Evolutionary conservation across 2,113 vertebrate genomes (phyloP).

Genomic region (Zapornia atra): DNA sequence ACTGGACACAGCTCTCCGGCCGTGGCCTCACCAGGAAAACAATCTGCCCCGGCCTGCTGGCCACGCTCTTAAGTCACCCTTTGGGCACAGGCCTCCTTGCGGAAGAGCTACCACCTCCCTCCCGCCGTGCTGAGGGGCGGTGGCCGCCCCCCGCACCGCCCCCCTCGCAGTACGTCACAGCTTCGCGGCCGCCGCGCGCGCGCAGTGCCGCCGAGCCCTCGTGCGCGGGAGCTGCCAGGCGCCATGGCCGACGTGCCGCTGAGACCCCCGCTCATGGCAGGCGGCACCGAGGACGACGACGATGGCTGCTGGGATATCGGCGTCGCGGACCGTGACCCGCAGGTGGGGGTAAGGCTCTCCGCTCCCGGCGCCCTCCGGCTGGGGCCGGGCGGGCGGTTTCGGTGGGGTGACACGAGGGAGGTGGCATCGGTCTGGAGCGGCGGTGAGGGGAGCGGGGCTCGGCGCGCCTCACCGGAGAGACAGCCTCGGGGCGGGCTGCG

Average conservation of each 20-base stretch:
- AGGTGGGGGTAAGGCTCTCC: not conserved
- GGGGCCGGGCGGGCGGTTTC: no score
- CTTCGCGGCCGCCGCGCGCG: not conserved
- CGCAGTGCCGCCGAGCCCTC: not conserved
- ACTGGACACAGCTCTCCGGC: no score
- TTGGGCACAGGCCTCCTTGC: no score
- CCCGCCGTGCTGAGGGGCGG: not conserved
- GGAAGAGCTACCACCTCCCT: no score
- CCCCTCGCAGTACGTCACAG: not conserved
- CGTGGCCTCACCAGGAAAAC: no score
- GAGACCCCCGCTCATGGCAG: not conserved
- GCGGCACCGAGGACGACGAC: constrained; percentile 53
- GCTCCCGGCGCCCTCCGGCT: not conserved
- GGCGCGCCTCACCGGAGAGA: fast-evolving
- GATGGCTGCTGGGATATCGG: constrained; percentile 75
- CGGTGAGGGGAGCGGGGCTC: not conserved
- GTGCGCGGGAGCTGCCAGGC: not conserved
- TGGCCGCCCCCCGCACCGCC: not conserved
- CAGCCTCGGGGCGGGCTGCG: not conserved
- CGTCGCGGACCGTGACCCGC: not conserved
- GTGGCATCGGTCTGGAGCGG: fast-evolving
- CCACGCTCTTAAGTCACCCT: no score
- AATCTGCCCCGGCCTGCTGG: no score
- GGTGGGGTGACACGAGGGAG: no score
- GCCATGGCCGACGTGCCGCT: fast-evolving